Conservation (phyloP, 2,797 vertebrate genomes). For the Serranus cabrilla region DNA sequence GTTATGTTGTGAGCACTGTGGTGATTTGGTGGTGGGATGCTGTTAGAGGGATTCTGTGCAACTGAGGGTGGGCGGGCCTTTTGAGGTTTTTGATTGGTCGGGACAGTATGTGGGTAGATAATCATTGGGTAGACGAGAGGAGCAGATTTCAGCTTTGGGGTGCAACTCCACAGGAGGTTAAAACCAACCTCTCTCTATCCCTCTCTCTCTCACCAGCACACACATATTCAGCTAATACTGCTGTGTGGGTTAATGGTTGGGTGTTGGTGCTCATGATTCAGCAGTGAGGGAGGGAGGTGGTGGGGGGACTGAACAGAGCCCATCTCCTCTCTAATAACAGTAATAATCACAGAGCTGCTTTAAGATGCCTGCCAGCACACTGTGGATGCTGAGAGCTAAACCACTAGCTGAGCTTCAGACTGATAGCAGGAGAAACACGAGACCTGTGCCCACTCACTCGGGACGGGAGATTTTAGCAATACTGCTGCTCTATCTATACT, state of each 20-base stretch:
- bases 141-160: slow-evolving; percentile 75
- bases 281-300: slow-evolving; percentile 36
- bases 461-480: no score
- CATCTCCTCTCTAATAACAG: slow-evolving; percentile 73
- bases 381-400: slow-evolving; percentile 40
- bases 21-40: slow-evolving; percentile 60
- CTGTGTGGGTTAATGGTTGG: slow-evolving; percentile 59
- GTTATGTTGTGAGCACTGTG: slow-evolving; percentile 25
- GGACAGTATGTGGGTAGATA: slow-evolving; percentile 70
- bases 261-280: slow-evolving; percentile 57
- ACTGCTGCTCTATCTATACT: no score
- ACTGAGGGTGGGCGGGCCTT: slow-evolving; percentile 47
- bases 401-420: slow-evolving; percentile 27
- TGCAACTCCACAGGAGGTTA: slow-evolving; percentile 67
- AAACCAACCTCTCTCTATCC: slow-evolving; percentile 45
- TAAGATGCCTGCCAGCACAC: slow-evolving; percentile 40
- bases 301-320: slow-evolving; percentile 33
- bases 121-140: slow-evolving; percentile 72
- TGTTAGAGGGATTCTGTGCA: slow-evolving; percentile 53
- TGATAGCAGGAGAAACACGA: slow-evolving; percentile 18
- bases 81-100: slow-evolving; percentile 66
- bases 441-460: background rate
- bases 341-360: slow-evolving; percentile 66
- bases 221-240: slow-evolving; percentile 5
- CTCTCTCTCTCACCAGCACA: background rate